Percentiles rank a stretch among this genome's conserved stretches.
Evolutionary conservation across 2,797 vertebrate species (phyloP).

Genomic region (Myotis vivesi): DNA sequence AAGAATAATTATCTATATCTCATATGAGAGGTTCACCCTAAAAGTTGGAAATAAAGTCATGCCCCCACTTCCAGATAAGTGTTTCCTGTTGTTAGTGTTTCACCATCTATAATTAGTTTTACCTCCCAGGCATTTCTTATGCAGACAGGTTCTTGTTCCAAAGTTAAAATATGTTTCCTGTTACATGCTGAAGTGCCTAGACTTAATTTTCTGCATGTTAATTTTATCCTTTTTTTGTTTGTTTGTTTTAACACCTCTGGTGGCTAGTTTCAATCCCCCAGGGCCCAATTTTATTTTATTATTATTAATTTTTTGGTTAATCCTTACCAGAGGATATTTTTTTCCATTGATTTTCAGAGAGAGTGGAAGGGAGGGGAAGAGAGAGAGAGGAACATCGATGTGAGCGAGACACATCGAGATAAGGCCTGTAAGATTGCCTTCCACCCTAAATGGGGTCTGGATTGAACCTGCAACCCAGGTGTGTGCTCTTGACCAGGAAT

Average conservation of each 20-base stretch:
- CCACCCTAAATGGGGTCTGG: too few relatives aligned
- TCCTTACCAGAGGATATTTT: too few relatives aligned
- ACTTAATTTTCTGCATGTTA: conserved; percentile 13
- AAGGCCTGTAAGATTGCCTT: too few relatives aligned
- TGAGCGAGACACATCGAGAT: too few relatives aligned
- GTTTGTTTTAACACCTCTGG: not conserved
- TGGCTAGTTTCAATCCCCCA: conserved; percentile 6
- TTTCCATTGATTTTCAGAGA: too few relatives aligned
- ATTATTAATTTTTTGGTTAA: too few relatives aligned
- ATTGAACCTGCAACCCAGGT: too few relatives aligned
- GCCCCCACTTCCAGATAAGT: not conserved
- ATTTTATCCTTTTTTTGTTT: not conserved
- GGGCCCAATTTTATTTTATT: not conserved
- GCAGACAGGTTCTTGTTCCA: not conserved
- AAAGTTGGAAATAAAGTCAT: not conserved
- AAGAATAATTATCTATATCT: not conserved
- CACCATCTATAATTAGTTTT: not conserved
- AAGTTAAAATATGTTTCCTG: conserved; percentile 46
- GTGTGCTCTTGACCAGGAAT: too few relatives aligned
- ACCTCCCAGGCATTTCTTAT: not conserved
- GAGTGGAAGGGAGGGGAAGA: too few relatives aligned
- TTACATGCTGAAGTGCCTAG: not conserved
- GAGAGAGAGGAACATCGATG: too few relatives aligned
- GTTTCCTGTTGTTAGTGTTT: conserved; percentile 19
- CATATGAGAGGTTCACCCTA: not conserved